Base-by-base conservation (phyloP, 2,797 vertebrate genomes). In the Hypotaenidia okinawae region DNA sequence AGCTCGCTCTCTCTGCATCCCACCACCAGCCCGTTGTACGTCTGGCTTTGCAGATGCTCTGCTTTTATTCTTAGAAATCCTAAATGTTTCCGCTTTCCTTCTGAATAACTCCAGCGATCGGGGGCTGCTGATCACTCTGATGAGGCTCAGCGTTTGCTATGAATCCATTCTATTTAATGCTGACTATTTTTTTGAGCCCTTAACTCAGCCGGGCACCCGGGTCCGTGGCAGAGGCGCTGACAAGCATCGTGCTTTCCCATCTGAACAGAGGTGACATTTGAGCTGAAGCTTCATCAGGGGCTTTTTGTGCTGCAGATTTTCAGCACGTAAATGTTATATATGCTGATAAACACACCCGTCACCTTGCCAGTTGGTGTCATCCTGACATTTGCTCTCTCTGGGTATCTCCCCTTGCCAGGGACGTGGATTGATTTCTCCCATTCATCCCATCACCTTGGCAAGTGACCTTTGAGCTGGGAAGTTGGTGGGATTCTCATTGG, bases 61-160 rank as follows among this genome's bases (percentile, higher is more conserved):
- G 9, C 69, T 94, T 95, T 94, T 95, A 89, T 96, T 95, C 96
- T 95, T 95, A 95, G 92, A 93, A 96, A 95, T 58, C 87, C 90
- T 93, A 90, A 95, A 87, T 80, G 74, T 88, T 95, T 96, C 96
- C 37, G 33, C 68, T 93, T 89, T 93, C 64, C 27, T 82, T 61
- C 76, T 81, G 83, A 90, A 51, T 75, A 78, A 73, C 94, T 93
- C 73, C 74, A 66, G 80, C 0, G 5, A 79, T 76, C 2, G 52
- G 75, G 86, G 75, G 73, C 4, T 95, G 93, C 73, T 77, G 82
- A 89, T 95, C 27, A 3, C 87, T 66, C 82, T 77, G 87, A 61
- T 0, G 18, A 94, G 68, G 23, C 72, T 91, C 73, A 76, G 84
- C 59, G 4, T 79, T 87, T 79, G 87, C 83, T 89, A 9, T 23